phyloP scores from a whole-genome alignment of 2,888 invertebrate species.

The Dastarcus helophoroides region DNA sequence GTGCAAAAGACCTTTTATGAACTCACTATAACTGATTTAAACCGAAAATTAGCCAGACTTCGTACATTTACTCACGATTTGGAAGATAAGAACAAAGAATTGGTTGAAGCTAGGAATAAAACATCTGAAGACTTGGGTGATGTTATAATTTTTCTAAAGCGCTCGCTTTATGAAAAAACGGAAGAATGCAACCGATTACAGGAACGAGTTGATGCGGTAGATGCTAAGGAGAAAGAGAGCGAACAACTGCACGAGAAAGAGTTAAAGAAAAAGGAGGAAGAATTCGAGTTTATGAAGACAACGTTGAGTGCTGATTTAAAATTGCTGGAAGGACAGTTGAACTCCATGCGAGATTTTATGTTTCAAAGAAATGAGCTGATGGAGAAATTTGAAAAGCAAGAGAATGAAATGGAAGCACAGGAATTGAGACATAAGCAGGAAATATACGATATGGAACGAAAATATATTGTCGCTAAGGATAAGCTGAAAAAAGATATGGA shows the following conservation, averaged over 20 bases:
- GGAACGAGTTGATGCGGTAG: slow-evolving; percentile 55
- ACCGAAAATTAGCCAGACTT: slow-evolving; percentile 65
- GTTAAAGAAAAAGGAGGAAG: slow-evolving; percentile 55
- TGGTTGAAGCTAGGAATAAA: slow-evolving; percentile 50
- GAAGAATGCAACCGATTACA: slow-evolving; percentile 62
- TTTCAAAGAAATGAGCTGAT: slow-evolving; percentile 75
- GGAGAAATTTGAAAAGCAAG: slow-evolving; percentile 72
- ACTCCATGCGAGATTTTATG: slow-evolving; percentile 82
- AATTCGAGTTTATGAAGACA: slow-evolving; percentile 69
- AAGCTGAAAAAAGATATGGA: slow-evolving; percentile 82
- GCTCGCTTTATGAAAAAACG: slow-evolving; percentile 55
- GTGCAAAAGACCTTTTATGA: slow-evolving; percentile 74
- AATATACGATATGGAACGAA: slow-evolving; percentile 60
- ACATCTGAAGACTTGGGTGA: slow-evolving; percentile 75
- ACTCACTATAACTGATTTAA: slow-evolving; percentile 70
- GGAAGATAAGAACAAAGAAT: slow-evolving; percentile 57
- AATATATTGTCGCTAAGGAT: slow-evolving; percentile 67
- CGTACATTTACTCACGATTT: slow-evolving; percentile 44
- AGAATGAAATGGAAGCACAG: slow-evolving; percentile 61
- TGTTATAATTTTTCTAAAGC: slow-evolving; percentile 71
- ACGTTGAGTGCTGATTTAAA: slow-evolving; percentile 81
- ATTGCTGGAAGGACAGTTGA: slow-evolving; percentile 73
- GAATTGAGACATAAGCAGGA: slow-evolving; percentile 64
- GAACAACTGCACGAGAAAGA: slow-evolving; percentile 51
- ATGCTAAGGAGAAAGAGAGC: slow-evolving; percentile 53